Evolutionary conservation across 2,113 vertebrate genomes (phyloP), one percentile per base, ranked within the genome.

Genomic region (Chionodraco myersi): DNA sequence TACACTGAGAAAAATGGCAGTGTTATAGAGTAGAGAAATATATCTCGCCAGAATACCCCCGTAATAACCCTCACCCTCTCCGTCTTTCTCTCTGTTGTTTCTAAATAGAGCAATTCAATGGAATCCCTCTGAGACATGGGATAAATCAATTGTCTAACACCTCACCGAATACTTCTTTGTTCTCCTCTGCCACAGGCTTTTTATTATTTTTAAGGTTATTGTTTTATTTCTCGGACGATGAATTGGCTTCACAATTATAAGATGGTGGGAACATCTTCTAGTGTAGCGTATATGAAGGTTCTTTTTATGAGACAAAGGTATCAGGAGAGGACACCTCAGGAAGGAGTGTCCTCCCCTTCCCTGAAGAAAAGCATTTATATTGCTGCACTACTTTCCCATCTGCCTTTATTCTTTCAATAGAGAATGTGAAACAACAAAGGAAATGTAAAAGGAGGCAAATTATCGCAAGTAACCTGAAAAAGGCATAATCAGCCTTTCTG

Each of bases 91-190:
- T 68, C 73, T 77, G 52, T 79, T 86, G 77, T 77, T 69, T 75
- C 82, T 86, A 74, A 87, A 85, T 80, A 72, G 80, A 85, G 73
- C 72, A 77, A 87, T 90, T 88, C 77, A 85, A 72, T 89, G 67
- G 58, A 87, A 86, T 79, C 77, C 85, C 76, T 75, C 69, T 41
- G 89, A 87, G 80, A 87, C 65, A 58, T 58, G 21, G 54, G 74
- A 75, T 88, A 49, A 91, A 90, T 85, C 79, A 74, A 79, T 90
- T 88, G 82, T 83, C 69, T n/a, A 51, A 62, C 67, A 80, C 51
- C 53, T 52, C 64, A 64, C 80, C 80, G 51, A 77, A 78, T 66
- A 47, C 51, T 44, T 69, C 66, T 77, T 73, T 72, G 63, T 51
- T 73, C 63, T 75, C 75, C 74, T 66, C 66, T 53, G 44, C 11